phyloP scores from a whole-genome alignment of 2,797 vertebrate genomes.

The Lutjanus campechanus region DNA sequence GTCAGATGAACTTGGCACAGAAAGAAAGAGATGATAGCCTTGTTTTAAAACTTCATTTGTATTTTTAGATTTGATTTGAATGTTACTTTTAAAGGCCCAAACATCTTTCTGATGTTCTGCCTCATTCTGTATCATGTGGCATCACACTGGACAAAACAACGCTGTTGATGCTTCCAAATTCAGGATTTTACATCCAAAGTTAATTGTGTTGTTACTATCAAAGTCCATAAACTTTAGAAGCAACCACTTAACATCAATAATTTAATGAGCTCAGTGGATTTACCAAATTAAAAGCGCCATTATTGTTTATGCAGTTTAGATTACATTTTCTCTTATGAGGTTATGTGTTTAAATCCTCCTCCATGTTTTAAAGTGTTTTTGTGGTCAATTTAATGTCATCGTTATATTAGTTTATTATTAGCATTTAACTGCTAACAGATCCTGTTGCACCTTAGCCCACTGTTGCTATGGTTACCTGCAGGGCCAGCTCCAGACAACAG shows the following conservation, averaged over 20 bases:
- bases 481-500: no score
- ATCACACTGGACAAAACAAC: not conserved
- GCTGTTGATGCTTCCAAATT: not conserved
- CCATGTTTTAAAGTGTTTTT: not conserved
- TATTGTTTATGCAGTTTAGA: not conserved
- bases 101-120: not conserved
- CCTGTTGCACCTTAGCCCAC: not conserved
- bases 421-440: not conserved
- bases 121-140: not conserved
- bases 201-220: not conserved
- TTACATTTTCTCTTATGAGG: not conserved
- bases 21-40: no score
- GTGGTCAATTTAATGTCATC: not conserved
- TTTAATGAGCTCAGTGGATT: not conserved
- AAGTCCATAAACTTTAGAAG: not conserved
- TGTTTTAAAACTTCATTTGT: not conserved
- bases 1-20: not conserved
- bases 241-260: not conserved
- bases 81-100: not conserved
- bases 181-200: not conserved
- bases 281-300: conserved; percentile 2
- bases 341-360: not conserved
- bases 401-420: not conserved
- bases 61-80: not conserved
- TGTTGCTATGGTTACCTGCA: conserved; percentile 8